A percentile compares a stretch with the other conserved stretches of the same genome.
These are phyloP conservation scores for Tyria jacobaeae DNA, from an alignment of 2,888 invertebrate species.

Conservation along the genomic window DNA sequence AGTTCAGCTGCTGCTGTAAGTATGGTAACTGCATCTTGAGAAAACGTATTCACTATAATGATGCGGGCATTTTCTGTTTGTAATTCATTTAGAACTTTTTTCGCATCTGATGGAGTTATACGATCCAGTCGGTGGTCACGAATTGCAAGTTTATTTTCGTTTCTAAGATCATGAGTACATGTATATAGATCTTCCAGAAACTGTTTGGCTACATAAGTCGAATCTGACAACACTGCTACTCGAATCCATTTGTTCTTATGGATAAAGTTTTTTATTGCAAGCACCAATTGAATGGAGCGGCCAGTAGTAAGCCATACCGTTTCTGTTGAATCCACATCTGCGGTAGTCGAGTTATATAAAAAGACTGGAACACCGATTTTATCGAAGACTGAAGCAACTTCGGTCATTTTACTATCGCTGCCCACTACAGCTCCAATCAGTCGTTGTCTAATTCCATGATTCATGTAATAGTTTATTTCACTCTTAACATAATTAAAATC, in stretches of 20 bases:
- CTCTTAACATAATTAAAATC: conserved; percentile 1
- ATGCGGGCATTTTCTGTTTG: conserved; percentile 14
- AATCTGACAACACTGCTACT: conserved; percentile 19
- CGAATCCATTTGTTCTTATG: conserved; percentile 13
- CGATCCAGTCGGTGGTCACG: conserved; percentile 3
- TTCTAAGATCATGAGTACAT: conserved; percentile 3
- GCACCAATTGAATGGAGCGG: conserved; percentile 4
- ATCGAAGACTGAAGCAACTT: conserved; percentile 5
- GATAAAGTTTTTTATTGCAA: conserved; percentile 13
- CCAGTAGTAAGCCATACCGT: conserved; percentile 17
- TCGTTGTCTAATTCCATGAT: conserved; percentile 1
- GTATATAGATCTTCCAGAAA: background rate
- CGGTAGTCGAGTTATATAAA: conserved; percentile 2
- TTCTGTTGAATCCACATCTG: background rate
- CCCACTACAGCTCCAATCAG: conserved; percentile 22
- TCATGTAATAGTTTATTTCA: background rate
- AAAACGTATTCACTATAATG: conserved; percentile 17
- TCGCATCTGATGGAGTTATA: background rate
- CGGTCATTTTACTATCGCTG: conserved; percentile 2
- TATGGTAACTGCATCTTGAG: conserved; percentile 11
- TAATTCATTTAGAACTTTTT: conserved; percentile 4
- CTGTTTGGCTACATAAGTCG: conserved; percentile 2
- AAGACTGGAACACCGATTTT: conserved; percentile 11
- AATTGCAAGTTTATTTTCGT: background rate
- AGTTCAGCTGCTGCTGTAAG: conserved; percentile 11